Conservation (phyloP, 2,797 vertebrate species). For the Orientallactaga sibirica region DNA sequence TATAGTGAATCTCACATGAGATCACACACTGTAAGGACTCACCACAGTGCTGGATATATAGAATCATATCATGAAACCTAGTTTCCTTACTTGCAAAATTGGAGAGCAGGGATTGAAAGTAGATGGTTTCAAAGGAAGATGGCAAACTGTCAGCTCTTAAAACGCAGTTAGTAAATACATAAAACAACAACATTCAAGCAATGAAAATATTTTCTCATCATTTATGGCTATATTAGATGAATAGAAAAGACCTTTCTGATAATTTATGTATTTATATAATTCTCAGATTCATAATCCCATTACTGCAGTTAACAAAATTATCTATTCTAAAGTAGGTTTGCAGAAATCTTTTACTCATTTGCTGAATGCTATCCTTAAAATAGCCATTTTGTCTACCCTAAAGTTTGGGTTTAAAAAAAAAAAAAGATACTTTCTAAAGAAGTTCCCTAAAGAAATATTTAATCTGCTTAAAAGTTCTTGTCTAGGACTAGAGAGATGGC, state of each 20-base stretch:
- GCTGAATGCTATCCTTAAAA: background rate
- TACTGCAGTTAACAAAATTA: conserved; percentile 11
- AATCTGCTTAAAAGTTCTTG: conserved; percentile 24
- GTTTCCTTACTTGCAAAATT: conserved; percentile 9
- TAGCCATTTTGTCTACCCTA: background rate
- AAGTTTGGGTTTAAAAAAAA: conserved; percentile 36
- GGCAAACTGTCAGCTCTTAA: background rate
- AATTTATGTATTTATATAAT: conserved; percentile 24
- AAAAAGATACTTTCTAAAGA: background rate
- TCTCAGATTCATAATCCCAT: background rate
- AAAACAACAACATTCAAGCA: conserved; percentile 42
- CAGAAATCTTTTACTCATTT: background rate
- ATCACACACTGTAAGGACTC: background rate
- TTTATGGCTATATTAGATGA: background rate
- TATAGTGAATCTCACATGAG: background rate
- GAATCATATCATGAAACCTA: too few species aligned
- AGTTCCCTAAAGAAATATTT: conserved; percentile 14
- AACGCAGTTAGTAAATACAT: background rate
- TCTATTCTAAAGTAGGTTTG: conserved; percentile 16
- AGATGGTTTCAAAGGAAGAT: background rate
- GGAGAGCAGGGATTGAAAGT: fast-evolving
- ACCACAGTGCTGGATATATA: background rate
- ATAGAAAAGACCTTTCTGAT: background rate
- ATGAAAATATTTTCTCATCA: conserved; percentile 8
- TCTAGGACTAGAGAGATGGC: background rate